A percentile compares a stretch with the other conserved stretches of the same genome.
phyloP scores from a whole-genome alignment of 2,888 invertebrate species.

The Folsomia manolachei region DNA sequence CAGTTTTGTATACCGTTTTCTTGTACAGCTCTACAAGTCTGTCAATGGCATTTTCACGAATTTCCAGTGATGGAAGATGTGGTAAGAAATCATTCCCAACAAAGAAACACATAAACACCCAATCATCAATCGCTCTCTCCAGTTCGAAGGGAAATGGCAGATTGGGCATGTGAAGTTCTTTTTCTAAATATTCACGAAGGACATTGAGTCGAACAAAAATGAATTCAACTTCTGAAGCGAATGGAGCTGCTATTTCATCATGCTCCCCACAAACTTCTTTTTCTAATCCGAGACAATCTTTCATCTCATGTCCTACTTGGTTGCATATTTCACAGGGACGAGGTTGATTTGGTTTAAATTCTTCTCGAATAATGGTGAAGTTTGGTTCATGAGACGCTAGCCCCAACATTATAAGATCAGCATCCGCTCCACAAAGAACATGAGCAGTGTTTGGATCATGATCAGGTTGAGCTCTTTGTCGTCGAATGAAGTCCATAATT shows the following conservation, averaged over 20 bases:
- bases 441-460: slow-evolving; percentile 98
- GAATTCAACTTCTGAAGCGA: slow-evolving; percentile 75
- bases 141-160: slow-evolving; percentile 92
- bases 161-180: slow-evolving; percentile 84
- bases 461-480: slow-evolving; percentile 87
- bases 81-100: slow-evolving; percentile 99
- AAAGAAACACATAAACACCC: slow-evolving; percentile 98
- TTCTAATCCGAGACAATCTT: slow-evolving; percentile 78
- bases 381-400: slow-evolving; percentile 98
- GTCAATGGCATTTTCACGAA: slow-evolving; percentile 94
- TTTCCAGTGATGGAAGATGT: slow-evolving; percentile 95
- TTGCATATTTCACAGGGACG: slow-evolving; percentile 94
- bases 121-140: slow-evolving; percentile 93
- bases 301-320: slow-evolving; percentile 80
- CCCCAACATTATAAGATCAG: slow-evolving; percentile 96
- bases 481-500: slow-evolving; percentile 98
- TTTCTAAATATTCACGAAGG: slow-evolving; percentile 86
- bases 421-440: slow-evolving; percentile 96
- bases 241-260: slow-evolving; percentile 60
- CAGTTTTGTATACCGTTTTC: slow-evolving; percentile 88
- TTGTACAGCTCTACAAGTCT: slow-evolving; percentile 89
- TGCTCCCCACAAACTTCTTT: slow-evolving; percentile 60
- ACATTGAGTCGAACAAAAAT: slow-evolving; percentile 92
- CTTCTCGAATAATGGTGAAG: slow-evolving; percentile 97
- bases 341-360: slow-evolving; percentile 96